phyloP scores from a whole-genome alignment of 2,888 invertebrate genomes.

The Achlya flavicornis region DNA sequence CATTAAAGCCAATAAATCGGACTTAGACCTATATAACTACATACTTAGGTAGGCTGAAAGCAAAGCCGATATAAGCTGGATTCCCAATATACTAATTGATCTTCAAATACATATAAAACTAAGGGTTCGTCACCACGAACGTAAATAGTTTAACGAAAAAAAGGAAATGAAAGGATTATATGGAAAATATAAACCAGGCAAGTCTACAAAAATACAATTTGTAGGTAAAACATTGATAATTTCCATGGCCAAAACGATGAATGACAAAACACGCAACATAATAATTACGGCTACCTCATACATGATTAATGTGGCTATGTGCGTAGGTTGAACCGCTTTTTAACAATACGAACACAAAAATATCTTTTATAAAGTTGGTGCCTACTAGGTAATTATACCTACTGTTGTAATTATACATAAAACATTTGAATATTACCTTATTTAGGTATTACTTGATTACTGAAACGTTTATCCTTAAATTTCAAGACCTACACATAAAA shows the following conservation, averaged over 20 bases:
- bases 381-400: too few relatives aligned
- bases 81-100: too few relatives aligned
- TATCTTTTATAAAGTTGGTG: neutral
- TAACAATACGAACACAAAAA: conserved; percentile 13
- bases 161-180: neutral
- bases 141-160: neutral
- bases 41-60: too few relatives aligned
- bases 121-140: neutral
- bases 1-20: too few relatives aligned
- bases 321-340: conserved; percentile 24
- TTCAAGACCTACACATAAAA: neutral
- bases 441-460: too few relatives aligned
- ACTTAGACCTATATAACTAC: too few relatives aligned
- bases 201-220: conserved; percentile 52
- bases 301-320: conserved; percentile 49
- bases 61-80: too few relatives aligned
- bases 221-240: conserved; percentile 61
- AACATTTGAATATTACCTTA: too few relatives aligned
- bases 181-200: conserved; percentile 27
- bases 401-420: too few relatives aligned
- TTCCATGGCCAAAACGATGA: conserved; percentile 60
- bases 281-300: conserved; percentile 66
- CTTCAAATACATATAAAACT: too few relatives aligned
- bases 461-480: too few relatives aligned
- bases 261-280: conserved; percentile 71